phyloP scores from a whole-genome alignment of 53 echinoderm and acorn worm genomes.

The Mesocentrotus franciscanus region DNA sequence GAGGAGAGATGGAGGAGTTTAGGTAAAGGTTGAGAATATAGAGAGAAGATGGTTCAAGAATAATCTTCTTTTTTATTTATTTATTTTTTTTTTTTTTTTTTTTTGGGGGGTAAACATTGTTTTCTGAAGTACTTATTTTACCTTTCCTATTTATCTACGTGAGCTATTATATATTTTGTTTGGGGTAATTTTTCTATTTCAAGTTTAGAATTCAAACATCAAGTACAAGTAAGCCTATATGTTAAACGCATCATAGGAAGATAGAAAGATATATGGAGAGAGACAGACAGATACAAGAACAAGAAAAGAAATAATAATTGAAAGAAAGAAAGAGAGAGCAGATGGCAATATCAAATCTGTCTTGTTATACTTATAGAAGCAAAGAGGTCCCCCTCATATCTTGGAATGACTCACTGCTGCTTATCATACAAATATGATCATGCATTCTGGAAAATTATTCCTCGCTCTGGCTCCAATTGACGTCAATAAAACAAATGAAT shows the following conservation, averaged over 20 bases:
- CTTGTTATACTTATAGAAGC: too few relatives aligned
- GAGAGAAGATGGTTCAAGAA: not conserved
- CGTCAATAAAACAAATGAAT: conserved; percentile 21
- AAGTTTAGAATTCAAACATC: too few relatives aligned
- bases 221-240: too few relatives aligned
- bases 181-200: too few relatives aligned
- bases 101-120: not conserved
- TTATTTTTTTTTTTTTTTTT: too few relatives aligned
- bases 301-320: not conserved
- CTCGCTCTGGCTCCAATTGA: not conserved
- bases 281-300: too few relatives aligned
- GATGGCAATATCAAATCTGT: not conserved
- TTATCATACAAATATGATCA: conserved; percentile 26
- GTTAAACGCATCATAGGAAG: too few relatives aligned
- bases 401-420: not conserved
- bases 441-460: conserved; percentile 7
- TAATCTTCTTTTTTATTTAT: not conserved
- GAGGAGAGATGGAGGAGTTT: not conserved
- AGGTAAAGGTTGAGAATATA: not conserved
- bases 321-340: not conserved
- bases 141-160: not conserved
- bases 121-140: not conserved
- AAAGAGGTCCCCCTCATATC: not conserved
- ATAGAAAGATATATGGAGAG: too few relatives aligned
- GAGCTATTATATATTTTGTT: too few relatives aligned